Evolutionary conservation across 2,113 vertebrate species (phyloP), one percentile per base, ranked within the genome.

Genomic region (Corythoichthys intestinalis): DNA sequence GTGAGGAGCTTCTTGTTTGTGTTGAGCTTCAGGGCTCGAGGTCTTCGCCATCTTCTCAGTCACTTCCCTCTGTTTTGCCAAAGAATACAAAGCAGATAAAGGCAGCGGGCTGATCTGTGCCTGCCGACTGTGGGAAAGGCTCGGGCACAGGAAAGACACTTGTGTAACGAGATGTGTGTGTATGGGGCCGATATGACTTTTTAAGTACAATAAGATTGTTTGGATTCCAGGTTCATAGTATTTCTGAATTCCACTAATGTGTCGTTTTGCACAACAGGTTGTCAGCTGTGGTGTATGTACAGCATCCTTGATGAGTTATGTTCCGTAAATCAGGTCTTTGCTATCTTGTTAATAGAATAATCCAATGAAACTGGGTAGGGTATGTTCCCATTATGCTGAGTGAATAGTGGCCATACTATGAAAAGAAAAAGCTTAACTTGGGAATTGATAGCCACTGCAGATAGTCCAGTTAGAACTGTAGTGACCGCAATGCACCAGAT

Each of bases 1-100:
- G 74, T 73, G 62, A 72, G 77, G 74, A 74, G 80, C 70, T 65
- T 67, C 76, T 85, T 86, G 87, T 89, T 86, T 87, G 76, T 48
- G 59, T 76, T 28, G 39, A 69, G 63, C 76, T 35, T 8, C 76
- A 35, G 77, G 87, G 87, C 88, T 88, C 87, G 4, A 59, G 72
- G 80, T 69, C 73, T 77, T 74, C 67, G 82, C 80, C 88, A 91
- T 90, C 92, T 91, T 87, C 72, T 83, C 84, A 82, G 92, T 94
- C 94, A 93, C 91, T 97, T 96, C 95, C 95, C 92, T 79, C 81
- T 83, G 79, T 79, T 88, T 89, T 94, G 94, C 95, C 95, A 96
- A 94, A 93, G 91, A 90, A 93, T 93, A 94, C 94, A 94, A 73
- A 92, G 78, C 85, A 79, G 92, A 92, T 91, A 92, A 93, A 90